phyloP scores from a whole-genome alignment of 2,797 vertebrate species.

The Sebastes ruberrimus region DNA sequence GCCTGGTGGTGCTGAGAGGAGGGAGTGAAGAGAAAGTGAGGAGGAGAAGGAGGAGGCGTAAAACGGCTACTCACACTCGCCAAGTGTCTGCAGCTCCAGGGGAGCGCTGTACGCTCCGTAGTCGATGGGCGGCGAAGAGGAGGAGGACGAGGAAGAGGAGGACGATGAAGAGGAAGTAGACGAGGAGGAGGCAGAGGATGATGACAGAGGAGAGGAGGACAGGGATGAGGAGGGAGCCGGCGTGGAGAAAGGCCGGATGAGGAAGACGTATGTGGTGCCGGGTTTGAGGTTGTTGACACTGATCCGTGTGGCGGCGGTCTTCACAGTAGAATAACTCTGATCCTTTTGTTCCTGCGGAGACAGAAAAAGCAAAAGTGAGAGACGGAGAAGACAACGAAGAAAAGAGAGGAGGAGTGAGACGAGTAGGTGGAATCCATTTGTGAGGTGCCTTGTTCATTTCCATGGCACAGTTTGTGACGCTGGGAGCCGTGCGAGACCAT shows the following conservation, averaged over 20 bases:
- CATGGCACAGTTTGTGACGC: conserved; percentile 12
- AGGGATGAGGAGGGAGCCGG: conserved; percentile 69
- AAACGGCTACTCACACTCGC: conserved; percentile 87
- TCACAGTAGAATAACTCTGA: conserved; percentile 94
- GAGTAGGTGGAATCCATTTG: conserved; percentile 50
- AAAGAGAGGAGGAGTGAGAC: conserved; percentile 29
- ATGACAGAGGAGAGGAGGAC: conserved; percentile 80
- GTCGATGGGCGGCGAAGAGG: conserved; percentile 76
- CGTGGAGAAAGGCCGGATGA: conserved; percentile 86
- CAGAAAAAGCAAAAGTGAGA: conserved; percentile 22
- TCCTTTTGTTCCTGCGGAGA: conserved; percentile 90
- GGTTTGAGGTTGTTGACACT: conserved; percentile 94
- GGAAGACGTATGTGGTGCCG: conserved; percentile 93
- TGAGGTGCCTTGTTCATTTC: conserved; percentile 36
- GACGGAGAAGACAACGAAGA: not conserved
- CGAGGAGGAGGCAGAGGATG: conserved; percentile 67
- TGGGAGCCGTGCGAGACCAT: not conserved
- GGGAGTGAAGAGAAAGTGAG: conserved; percentile 20
- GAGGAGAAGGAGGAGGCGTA: conserved; percentile 30
- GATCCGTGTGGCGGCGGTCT: conserved; percentile 88
- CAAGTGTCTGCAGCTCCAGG: conserved; percentile 93
- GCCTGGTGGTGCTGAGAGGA: conserved; percentile 19
- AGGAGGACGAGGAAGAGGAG: conserved; percentile 68
- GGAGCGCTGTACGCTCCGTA: conserved; percentile 88
- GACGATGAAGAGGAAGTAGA: conserved; percentile 60